These are phyloP conservation scores for Vannuccia rotundouncinata DNA, from an alignment of 2,888 invertebrate genomes.

Conservation along the genomic window DNA sequence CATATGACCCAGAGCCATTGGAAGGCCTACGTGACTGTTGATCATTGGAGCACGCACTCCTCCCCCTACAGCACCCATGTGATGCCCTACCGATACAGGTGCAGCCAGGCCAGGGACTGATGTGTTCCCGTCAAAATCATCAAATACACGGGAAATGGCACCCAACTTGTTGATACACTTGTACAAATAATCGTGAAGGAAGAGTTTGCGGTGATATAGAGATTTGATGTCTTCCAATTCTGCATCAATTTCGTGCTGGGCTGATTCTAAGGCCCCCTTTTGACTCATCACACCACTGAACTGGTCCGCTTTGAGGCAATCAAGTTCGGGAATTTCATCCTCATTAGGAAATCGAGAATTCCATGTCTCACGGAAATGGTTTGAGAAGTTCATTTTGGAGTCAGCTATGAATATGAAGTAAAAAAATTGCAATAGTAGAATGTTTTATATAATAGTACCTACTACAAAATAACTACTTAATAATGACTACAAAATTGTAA, in stretches of 20 bases:
- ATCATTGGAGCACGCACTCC: background rate
- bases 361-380: background rate
- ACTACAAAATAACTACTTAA: too few species aligned
- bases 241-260: background rate
- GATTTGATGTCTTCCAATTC: background rate
- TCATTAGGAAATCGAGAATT: background rate
- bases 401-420: too few species aligned
- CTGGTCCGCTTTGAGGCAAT: conserved; percentile 4
- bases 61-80: background rate
- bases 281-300: background rate
- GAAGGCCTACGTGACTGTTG: background rate
- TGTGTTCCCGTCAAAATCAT: background rate
- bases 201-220: background rate
- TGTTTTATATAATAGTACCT: too few species aligned
- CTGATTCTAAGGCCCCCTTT: background rate
- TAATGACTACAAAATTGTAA: too few species aligned
- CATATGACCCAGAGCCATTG: background rate
- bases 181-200: background rate
- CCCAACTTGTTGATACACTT: conserved; percentile 5
- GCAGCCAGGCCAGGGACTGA: background rate
- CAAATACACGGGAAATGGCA: conserved; percentile 5
- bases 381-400: conserved; percentile 14
- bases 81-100: background rate
- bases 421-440: too few species aligned
- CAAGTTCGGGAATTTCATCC: background rate